Conservation (phyloP, 2,113 vertebrate genomes). For the Lycocorax pyrrhopterus region DNA sequence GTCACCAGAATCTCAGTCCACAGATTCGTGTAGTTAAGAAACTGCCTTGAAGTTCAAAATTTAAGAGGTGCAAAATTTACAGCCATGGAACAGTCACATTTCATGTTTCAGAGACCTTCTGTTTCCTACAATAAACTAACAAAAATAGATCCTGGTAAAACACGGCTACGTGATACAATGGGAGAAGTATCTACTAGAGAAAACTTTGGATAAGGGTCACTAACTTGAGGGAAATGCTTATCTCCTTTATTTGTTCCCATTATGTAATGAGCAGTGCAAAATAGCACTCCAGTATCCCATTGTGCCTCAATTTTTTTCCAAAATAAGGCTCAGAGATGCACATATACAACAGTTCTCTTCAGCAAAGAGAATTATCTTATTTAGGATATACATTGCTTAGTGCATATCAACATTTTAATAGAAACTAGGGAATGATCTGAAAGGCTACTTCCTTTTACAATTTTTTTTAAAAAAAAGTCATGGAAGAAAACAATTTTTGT, state of each 20-base stretch:
- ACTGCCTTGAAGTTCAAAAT: background rate
- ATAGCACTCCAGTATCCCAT: background rate
- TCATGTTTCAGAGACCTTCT: background rate
- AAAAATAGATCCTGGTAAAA: background rate
- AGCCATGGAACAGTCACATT: background rate
- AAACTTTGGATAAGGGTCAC: background rate
- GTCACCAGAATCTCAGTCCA: background rate
- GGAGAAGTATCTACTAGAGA: background rate
- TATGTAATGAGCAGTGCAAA: background rate
- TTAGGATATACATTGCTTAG: background rate
- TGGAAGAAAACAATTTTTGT: background rate
- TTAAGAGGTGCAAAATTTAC: background rate
- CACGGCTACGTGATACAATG: background rate
- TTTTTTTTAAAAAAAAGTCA: background rate
- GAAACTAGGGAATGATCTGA: background rate
- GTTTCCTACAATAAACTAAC: background rate
- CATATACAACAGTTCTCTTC: background rate
- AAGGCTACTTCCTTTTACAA: background rate
- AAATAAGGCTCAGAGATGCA: background rate
- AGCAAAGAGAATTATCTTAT: background rate
- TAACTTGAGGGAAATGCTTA: background rate
- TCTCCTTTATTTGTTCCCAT: slow-evolving; percentile 21
- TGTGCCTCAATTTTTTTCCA: background rate
- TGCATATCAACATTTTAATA: background rate
- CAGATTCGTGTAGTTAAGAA: background rate